Percentiles rank a stretch among this genome's conserved stretches.
These are phyloP conservation scores for Belgica antarctica DNA, from an alignment of 2,888 invertebrate genomes.

Conservation along the genomic window DNA sequence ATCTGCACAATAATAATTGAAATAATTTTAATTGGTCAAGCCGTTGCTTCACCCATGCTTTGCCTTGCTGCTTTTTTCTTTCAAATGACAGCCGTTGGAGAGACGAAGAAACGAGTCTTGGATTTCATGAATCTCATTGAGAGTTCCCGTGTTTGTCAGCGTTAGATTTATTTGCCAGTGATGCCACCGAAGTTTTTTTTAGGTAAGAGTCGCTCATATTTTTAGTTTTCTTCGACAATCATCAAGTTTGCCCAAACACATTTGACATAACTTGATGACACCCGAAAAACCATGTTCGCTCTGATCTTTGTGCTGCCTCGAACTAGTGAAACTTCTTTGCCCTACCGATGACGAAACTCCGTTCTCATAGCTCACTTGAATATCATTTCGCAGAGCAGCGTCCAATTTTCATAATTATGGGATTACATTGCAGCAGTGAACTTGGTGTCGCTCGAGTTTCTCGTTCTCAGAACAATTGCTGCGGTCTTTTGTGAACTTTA, in stretches of 20 bases:
- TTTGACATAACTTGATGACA: no score
- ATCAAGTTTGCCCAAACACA: no score
- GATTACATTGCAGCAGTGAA: neutral
- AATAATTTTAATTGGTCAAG: neutral
- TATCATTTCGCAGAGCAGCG: neutral
- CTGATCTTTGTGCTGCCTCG: constrained; percentile 1
- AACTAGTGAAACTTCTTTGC: neutral
- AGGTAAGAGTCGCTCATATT: no score
- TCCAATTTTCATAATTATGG: neutral
- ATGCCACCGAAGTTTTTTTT: no score
- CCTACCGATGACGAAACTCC: neutral
- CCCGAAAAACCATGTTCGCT: neutral
- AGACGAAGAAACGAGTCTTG: neutral
- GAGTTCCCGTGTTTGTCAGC: neutral
- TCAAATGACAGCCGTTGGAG: neutral
- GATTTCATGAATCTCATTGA: neutral
- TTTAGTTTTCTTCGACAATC: no score
- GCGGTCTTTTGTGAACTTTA: neutral
- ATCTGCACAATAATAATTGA: neutral
- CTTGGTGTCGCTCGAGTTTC: neutral
- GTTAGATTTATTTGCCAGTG: no score
- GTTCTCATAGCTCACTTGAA: neutral
- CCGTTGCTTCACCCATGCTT: neutral
- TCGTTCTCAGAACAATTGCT: neutral
- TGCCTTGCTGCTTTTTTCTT: neutral